Conservation (phyloP, 1,140 invertebrate species). For the Bombus sylvicola region DNA sequence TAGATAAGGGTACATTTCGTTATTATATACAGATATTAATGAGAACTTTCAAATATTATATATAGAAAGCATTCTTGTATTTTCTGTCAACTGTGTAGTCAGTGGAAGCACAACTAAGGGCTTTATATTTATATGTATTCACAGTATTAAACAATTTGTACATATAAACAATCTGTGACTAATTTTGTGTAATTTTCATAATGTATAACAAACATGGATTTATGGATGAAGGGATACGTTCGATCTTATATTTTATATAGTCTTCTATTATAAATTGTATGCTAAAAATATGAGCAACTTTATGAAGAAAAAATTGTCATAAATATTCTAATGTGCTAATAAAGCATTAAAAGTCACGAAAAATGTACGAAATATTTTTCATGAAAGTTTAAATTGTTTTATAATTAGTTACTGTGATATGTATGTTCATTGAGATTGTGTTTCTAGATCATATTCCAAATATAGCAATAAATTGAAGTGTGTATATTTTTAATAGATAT, state of each 20-base stretch:
- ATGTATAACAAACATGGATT: conserved; percentile 38
- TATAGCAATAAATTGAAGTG: neutral
- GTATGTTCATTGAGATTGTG: neutral
- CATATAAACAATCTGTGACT: conserved; percentile 62
- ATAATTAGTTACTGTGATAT: neutral
- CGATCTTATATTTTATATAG: conserved; percentile 3
- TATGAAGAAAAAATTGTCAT: neutral
- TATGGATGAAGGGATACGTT: conserved; percentile 45
- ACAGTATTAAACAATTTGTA: conserved; percentile 78
- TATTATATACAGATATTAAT: conserved; percentile 21
- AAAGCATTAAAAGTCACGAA: neutral
- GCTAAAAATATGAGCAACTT: neutral
- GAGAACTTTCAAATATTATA: conserved; percentile 36
- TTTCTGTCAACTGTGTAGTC: conserved; percentile 58
- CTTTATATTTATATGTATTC: conserved; percentile 70
- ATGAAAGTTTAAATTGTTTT: neutral
- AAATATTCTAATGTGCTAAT: neutral
- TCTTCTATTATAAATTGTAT: conserved; percentile 13
- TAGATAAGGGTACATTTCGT: conserved; percentile 38
- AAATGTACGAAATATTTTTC: neutral
- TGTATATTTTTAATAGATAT: conserved; percentile 18
- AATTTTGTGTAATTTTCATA: conserved; percentile 63
- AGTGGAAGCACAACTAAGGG: conserved; percentile 42
- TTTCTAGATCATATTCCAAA: neutral
- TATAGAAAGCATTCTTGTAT: conserved; percentile 62